Base-by-base conservation (phyloP, 1,140 invertebrate genomes). In the Coelopa frigida region DNA sequence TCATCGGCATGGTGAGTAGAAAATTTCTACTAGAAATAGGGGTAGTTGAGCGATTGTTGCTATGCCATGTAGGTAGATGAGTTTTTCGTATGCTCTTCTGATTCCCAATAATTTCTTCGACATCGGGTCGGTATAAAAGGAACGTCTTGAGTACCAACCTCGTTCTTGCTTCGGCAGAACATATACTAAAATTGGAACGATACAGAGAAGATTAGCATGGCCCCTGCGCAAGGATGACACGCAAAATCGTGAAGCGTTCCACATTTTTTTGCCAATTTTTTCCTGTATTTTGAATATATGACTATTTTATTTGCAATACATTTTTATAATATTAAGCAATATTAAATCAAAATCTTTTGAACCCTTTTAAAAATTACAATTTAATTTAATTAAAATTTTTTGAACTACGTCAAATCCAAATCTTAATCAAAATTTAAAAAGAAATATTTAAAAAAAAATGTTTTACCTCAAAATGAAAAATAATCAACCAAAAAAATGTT, bases 141-240 rank as follows among this genome's bases (percentile, higher is more conserved):
- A 29, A 14, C 8, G 27, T 29, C 14, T 14, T 29, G 27, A 10
- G 14, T 10, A n/a, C n/a, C n/a, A n/a, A n/a, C n/a, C n/a, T n/a
- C n/a, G 49, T 50, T 50, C 44, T 50, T 50, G 44, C 44, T 46
- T 43, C 49, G 44, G 77, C 76, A 74, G 75, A 79, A 80, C 77
- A 78, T 79, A 80, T 79, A 79, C 77, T 78, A 79, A 78, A 78
- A 79, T 79, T 79, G 82, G 83, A 87, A 85, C 82, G 81, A 86
- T 50, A 46, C 32, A 51, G 49, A 52, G 52, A 50, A 42, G 18
- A 40, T 35, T 23, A n/a, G 17, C 85, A 88, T 88, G 85, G 85
- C 85, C 85, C 82, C 83, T 88, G 82, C 84, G 85, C 82, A 86
- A 86, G 82, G 84, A 88, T 86, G 83, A 87, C 84, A 85, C 83